These are phyloP conservation scores for Pica pica DNA, from an alignment of 2,113 vertebrate genomes.

Conservation along the genomic window DNA sequence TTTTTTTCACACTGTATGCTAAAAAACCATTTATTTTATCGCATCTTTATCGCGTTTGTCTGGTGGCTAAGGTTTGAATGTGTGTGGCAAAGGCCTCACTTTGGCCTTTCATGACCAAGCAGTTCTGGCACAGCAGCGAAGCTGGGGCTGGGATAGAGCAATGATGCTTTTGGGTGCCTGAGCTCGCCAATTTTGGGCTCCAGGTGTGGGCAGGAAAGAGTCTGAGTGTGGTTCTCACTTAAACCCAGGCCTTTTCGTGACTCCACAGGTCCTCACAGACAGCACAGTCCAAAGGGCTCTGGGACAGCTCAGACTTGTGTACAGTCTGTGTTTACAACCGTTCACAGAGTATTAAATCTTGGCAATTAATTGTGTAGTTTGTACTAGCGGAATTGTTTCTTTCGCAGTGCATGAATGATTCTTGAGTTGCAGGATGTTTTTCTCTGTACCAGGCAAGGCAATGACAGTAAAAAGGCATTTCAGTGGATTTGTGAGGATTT, in stretches of 20 bases:
- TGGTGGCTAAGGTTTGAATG: neutral
- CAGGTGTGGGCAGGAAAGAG: neutral
- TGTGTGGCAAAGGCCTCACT: neutral
- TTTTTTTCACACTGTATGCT: neutral
- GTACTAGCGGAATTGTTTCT: neutral
- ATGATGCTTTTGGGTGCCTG: neutral
- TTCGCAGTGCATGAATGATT: neutral
- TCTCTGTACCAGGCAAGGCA: neutral
- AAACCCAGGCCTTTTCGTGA: rapidly evolving
- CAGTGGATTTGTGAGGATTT: neutral
- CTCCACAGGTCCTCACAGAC: neutral
- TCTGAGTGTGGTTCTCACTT: neutral
- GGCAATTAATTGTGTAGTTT: neutral
- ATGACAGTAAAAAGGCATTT: neutral
- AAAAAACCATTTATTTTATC: neutral
- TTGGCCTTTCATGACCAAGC: neutral
- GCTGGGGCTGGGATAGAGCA: neutral
- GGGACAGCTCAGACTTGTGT: neutral
- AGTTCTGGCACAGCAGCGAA: neutral
- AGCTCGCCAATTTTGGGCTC: neutral
- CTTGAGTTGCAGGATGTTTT: neutral
- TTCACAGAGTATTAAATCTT: neutral
- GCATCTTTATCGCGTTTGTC: rapidly evolving
- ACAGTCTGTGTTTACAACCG: neutral
- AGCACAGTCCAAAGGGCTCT: neutral